Percentiles rank a stretch among this genome's conserved stretches.
Conservation (phyloP, 2,888 invertebrate species). For the Argyra leucocephala region DNA sequence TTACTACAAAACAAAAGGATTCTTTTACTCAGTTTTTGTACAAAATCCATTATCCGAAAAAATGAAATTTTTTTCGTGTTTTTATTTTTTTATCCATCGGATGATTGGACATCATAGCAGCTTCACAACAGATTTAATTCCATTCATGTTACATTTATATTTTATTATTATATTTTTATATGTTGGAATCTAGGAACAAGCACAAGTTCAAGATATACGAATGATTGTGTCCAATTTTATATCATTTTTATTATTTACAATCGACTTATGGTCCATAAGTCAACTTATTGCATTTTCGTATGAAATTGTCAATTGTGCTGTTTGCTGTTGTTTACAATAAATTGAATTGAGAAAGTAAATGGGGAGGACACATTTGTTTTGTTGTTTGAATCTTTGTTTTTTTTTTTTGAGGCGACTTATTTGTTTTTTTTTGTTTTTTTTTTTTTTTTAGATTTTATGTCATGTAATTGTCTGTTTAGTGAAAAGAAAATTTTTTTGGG, state of each 20-base stretch:
- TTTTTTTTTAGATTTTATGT: too few species aligned
- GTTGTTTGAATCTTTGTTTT: too few species aligned
- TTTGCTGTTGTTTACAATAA: too few species aligned
- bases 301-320: neutral
- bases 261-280: neutral
- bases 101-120: neutral
- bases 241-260: neutral
- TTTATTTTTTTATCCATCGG: neutral
- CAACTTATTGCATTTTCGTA: neutral
- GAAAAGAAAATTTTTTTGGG: too few species aligned
- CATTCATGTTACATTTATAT: neutral
- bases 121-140: neutral
- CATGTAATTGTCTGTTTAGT: too few species aligned
- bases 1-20: too few species aligned
- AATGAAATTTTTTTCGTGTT: neutral
- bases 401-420: too few species aligned
- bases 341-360: too few species aligned
- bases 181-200: neutral
- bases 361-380: too few species aligned
- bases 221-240: neutral
- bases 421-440: too few species aligned
- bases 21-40: neutral
- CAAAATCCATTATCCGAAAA: neutral
- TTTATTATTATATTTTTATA: neutral
- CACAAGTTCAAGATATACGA: neutral